Conservation (phyloP, 1,140 invertebrate species). For the Drosophila parvula region DNA sequence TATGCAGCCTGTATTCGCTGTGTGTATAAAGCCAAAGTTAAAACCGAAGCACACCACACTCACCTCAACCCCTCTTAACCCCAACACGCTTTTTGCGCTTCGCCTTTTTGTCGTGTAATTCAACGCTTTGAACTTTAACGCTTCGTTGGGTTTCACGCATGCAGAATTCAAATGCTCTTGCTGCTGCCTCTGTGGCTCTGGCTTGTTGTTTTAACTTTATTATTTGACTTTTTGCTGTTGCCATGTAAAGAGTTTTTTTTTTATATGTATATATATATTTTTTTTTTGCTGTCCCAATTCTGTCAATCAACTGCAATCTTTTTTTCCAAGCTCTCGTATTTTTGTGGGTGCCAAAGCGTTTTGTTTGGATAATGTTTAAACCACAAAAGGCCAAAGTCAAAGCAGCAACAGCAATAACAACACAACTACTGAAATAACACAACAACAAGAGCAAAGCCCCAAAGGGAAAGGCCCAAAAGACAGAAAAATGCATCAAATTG, state of each 20-base stretch:
- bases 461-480: conserved; percentile 53
- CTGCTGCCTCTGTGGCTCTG: not conserved
- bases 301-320: conserved; percentile 78
- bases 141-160: conserved; percentile 81
- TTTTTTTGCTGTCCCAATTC: conserved; percentile 70
- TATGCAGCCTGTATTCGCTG: not conserved
- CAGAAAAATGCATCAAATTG: conserved; percentile 66
- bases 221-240: conserved; percentile 26
- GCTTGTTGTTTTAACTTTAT: conserved; percentile 10
- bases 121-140: conserved; percentile 81
- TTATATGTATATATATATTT: conserved; percentile 27
- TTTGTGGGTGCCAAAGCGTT: conserved; percentile 81
- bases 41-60: conserved; percentile 61
- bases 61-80: conserved; percentile 15
- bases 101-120: conserved; percentile 65
- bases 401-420: conserved; percentile 62
- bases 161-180: conserved; percentile 74
- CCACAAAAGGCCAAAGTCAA: conserved; percentile 81
- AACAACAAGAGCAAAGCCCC: conserved; percentile 14
- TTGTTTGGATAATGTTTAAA: conserved; percentile 80
- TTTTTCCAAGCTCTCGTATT: conserved; percentile 50
- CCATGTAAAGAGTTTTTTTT: conserved; percentile 46
- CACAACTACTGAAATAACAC: conserved; percentile 37
- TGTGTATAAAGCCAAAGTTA: conserved; percentile 55
- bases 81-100: conserved; percentile 17